Base-by-base conservation (phyloP, 2,797 vertebrate genomes). In the Hephaestus fuliginosus region DNA sequence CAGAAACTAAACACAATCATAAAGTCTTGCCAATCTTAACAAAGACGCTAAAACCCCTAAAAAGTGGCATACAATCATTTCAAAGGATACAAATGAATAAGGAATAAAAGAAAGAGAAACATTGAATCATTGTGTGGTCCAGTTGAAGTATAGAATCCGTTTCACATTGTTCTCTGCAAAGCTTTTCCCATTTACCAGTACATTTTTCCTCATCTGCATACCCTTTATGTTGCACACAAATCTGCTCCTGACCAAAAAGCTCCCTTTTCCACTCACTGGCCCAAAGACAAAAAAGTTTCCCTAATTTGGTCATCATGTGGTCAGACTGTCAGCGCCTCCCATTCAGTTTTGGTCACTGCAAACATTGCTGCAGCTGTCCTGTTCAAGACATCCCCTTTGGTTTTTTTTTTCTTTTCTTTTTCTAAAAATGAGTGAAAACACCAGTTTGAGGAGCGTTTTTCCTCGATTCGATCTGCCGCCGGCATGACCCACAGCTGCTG, bases 341-440 rank as follows among this genome's bases (percentile, higher is more conserved):
- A 87, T 93, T 92, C 93, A 89, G 81, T 80, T 97, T 97, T 97
- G 96, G 97, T 97, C 96, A 96, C 95, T 94, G 93, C 94, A 92
- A 94, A 95, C 92, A 43, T 84, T 88, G 94, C 88, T 91, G 91
- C 92, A 95, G 95, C 92, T 90, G 81, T 76, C 77, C 90, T 88
- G 82, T 92, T 94, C 88, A 86, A 95, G 93, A 91, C 96, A 92
- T 64, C 86, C 94, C 96, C 96, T 97, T 99, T 98, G 96, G 96
- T 96, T 97, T 96, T 13, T 91, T 61, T 58, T 49, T 67, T 76
- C 56, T 39, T 39, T 17, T 28, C 72, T 61, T 17, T 28, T 17
- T 28, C 72, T 39, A 52, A 60, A 91, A 90, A 93, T 92, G 92
- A 93, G 94, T 62, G 70, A 89, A 81, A 83, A 93, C 89, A 95